Conservation (phyloP, 2,113 vertebrate species). For the Zosterops borbonicus region DNA sequence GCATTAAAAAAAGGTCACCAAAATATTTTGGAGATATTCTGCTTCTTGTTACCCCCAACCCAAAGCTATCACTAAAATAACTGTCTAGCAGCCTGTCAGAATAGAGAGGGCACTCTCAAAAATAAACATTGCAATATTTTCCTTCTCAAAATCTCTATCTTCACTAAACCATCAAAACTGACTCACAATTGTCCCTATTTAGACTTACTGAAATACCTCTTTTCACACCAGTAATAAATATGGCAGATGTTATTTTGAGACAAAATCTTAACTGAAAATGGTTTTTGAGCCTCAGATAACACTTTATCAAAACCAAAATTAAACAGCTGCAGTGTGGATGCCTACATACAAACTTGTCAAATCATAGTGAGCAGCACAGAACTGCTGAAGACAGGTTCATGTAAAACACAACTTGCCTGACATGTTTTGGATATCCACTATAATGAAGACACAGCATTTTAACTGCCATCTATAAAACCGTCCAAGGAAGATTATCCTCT, state of each 20-base stretch:
- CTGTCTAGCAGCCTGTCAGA: background rate
- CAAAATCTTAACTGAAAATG: background rate
- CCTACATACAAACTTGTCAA: background rate
- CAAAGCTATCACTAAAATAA: background rate
- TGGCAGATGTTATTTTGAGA: conserved; percentile 24
- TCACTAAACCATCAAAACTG: background rate
- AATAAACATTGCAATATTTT: background rate
- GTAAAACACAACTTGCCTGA: background rate
- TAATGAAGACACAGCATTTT: background rate
- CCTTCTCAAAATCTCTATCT: conserved; percentile 3
- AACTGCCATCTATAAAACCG: background rate
- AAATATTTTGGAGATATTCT: background rate
- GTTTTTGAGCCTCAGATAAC: background rate
- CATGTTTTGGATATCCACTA: background rate
- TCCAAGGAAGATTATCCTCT: background rate
- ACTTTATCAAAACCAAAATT: background rate
- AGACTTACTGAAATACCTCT: background rate
- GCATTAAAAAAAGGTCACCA: background rate
- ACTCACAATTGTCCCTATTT: background rate
- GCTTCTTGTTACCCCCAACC: background rate
- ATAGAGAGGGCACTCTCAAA: background rate
- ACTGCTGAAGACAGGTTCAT: background rate
- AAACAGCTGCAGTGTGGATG: background rate
- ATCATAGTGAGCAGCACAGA: background rate
- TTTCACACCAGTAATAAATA: conserved; percentile 3